These are phyloP conservation scores for Philopotamus ludificatus DNA, from an alignment of 1,140 invertebrate species.

Conservation along the genomic window DNA sequence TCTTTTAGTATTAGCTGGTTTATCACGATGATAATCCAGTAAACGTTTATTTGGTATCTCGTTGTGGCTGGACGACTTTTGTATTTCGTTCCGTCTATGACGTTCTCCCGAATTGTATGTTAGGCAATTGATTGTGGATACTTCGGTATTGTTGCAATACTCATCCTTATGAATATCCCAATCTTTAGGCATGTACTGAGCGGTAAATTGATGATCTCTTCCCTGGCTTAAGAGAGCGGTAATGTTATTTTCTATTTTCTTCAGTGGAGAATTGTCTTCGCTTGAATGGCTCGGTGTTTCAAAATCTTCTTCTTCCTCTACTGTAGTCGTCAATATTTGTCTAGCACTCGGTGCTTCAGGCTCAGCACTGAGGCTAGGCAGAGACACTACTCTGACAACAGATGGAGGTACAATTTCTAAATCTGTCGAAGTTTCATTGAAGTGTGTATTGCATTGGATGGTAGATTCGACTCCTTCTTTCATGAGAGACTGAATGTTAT, in stretches of 20 bases:
- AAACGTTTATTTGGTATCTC: constrained; percentile 58
- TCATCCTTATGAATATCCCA: constrained; percentile 59
- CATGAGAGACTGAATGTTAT: constrained; percentile 73
- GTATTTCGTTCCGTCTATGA: constrained; percentile 57
- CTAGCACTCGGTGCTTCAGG: constrained; percentile 49
- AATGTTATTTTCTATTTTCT: constrained; percentile 67
- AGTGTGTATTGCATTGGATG: constrained; percentile 48
- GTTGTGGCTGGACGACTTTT: constrained; percentile 60
- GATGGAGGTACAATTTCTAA: constrained; percentile 58
- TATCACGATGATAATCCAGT: constrained; percentile 56
- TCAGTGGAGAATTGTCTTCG: constrained; percentile 59
- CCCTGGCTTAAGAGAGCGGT: constrained; percentile 60
- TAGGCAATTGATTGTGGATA: constrained; percentile 54
- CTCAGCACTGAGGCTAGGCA: constrained; percentile 62
- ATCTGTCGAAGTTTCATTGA: constrained; percentile 56
- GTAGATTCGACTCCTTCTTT: constrained; percentile 62
- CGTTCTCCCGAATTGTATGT: constrained; percentile 56
- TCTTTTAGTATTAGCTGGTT: constrained; percentile 52
- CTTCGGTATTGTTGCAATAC: constrained; percentile 56
- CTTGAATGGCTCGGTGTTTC: constrained; percentile 54
- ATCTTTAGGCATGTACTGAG: constrained; percentile 56
- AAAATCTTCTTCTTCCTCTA: constrained; percentile 64
- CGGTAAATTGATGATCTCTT: constrained; percentile 56
- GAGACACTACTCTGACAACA: constrained; percentile 65
- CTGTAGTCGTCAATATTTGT: constrained; percentile 55